Conservation (phyloP, 35 echinoderm and acorn worm genomes). For the Apostichopus parvimensis region DNA sequence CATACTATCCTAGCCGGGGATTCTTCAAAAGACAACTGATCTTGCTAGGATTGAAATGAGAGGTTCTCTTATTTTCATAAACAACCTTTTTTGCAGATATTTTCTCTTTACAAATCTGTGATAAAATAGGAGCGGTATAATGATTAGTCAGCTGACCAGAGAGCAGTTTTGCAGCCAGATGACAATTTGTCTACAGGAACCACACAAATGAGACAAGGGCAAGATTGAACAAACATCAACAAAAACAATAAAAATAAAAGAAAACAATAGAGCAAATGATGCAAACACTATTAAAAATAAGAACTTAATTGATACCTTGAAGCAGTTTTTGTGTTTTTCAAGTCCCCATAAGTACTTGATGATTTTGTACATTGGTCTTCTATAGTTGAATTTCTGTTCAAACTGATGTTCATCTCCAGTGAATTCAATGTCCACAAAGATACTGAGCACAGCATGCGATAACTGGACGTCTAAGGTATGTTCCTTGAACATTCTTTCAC, state of each 20-base stretch:
- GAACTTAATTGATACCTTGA: constrained; percentile 67
- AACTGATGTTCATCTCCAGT: constrained; percentile 92
- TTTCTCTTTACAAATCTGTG: no score
- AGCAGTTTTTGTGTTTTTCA: constrained; percentile 71
- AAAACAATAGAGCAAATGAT: background rate
- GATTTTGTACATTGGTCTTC: constrained; percentile 92
- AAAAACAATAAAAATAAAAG: background rate
- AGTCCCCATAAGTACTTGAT: constrained; percentile 83
- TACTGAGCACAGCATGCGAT: constrained; percentile 73
- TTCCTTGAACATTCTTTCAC: constrained; percentile 82
- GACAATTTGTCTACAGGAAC: no score
- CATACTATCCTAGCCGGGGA: no score
- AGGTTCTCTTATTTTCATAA: no score
- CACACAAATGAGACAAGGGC: no score
- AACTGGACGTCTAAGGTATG: constrained; percentile 67
- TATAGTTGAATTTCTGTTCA: constrained; percentile 99
- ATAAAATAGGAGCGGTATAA: no score
- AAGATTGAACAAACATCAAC: no score
- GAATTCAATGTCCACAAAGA: constrained; percentile 96
- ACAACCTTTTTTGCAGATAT: no score
- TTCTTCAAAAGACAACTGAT: no score
- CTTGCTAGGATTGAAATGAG: no score
- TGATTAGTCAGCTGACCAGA: no score
- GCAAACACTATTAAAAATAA: background rate
- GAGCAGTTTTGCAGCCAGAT: no score